A percentile compares a stretch with the other conserved stretches of the same genome.
Evolutionary conservation across 2,113 vertebrate species (phyloP).

Genomic region (Engystomops pustulosus): DNA sequence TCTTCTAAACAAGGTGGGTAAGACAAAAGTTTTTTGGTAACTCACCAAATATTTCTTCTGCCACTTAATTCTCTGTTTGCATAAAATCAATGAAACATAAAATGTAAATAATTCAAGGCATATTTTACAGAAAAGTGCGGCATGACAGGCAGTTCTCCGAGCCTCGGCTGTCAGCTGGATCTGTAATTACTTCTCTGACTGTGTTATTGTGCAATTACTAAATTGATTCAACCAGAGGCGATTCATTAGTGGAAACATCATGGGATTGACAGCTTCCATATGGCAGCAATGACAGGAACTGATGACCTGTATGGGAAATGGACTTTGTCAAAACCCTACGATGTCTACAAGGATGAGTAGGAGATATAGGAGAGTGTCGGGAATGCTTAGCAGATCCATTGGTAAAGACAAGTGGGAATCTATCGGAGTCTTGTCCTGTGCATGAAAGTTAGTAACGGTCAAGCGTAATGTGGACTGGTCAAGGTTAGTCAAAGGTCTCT

Average conservation of each 20-base stretch:
- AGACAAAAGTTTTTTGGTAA: background rate
- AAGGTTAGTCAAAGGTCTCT: background rate
- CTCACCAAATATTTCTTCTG: background rate
- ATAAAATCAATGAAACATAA: conserved; percentile 21
- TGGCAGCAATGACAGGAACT: background rate
- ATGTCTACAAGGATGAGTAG: background rate
- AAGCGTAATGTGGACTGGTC: background rate
- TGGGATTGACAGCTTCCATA: background rate
- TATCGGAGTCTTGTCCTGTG: background rate
- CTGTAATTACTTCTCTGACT: background rate
- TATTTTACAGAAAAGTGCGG: background rate
- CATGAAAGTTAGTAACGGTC: background rate
- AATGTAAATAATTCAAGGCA: conserved; percentile 38
- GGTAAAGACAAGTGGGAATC: background rate
- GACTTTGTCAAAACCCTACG: background rate
- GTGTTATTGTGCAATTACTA: conserved; percentile 27
- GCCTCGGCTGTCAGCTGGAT: background rate
- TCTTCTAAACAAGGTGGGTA: background rate
- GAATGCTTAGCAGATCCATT: background rate
- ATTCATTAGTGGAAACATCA: background rate
- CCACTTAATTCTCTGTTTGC: background rate
- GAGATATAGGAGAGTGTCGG: background rate
- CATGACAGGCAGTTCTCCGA: background rate
- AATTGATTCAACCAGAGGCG: conserved; percentile 4
- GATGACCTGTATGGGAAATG: background rate